phyloP scores from a whole-genome alignment of 2,888 invertebrate genomes.

The Drosophila barbarae region DNA sequence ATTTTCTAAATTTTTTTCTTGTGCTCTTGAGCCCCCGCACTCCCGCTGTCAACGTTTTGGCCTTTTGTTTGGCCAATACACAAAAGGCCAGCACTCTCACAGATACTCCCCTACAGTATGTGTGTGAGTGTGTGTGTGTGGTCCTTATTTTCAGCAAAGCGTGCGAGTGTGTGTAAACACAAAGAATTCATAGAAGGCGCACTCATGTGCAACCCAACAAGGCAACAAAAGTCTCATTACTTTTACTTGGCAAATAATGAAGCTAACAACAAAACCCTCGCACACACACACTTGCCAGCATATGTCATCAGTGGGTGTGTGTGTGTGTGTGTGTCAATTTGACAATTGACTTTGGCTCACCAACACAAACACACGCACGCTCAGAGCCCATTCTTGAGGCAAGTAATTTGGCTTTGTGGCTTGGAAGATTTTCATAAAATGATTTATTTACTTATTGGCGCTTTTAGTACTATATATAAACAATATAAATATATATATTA shows the following conservation, averaged over 20 bases:
- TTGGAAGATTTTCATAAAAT: constrained; percentile 1
- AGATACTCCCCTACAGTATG: constrained; percentile 7
- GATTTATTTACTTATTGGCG: constrained; percentile 6
- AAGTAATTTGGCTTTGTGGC: constrained; percentile 22
- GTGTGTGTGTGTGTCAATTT: constrained; percentile 42
- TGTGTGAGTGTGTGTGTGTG: constrained; percentile 14
- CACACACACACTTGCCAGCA: constrained; percentile 16
- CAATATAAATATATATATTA: too few relatives aligned
- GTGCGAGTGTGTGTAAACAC: constrained; percentile 21
- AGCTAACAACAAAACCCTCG: constrained; percentile 50
- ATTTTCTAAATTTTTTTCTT: too few relatives aligned
- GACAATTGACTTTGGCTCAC: constrained; percentile 60
- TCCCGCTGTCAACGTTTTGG: constrained; percentile 60
- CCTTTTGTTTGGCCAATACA: constrained; percentile 69
- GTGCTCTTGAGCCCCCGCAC: constrained; percentile 3
- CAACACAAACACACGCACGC: constrained; percentile 4
- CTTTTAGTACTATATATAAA: too few relatives aligned
- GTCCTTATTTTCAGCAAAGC: constrained; percentile 20
- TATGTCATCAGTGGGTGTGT: constrained; percentile 7
- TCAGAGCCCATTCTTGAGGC: constrained; percentile 15
- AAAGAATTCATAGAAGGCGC: constrained; percentile 50
- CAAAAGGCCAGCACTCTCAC: constrained; percentile 56
- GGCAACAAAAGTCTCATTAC: constrained; percentile 75
- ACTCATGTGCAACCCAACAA: constrained; percentile 73
- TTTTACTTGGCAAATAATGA: constrained; percentile 75